Conservation (phyloP, 2,888 invertebrate genomes). For the Venustoraphidia nigricollis region DNA sequence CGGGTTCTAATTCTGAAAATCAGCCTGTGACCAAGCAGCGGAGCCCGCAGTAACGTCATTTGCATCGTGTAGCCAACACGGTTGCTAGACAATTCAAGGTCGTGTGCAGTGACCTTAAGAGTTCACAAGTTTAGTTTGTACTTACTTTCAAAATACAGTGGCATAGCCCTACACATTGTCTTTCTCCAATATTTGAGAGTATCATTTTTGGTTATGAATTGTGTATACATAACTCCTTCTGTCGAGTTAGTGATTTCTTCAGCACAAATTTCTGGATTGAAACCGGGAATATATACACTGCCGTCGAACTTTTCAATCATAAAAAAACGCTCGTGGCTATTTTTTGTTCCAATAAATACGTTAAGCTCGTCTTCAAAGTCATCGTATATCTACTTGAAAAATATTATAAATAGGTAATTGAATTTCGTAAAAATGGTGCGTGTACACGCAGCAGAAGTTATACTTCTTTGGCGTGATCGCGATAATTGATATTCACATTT, state of each 20-base stretch:
- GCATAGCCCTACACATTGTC: constrained; percentile 46
- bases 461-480: no score
- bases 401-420: no score
- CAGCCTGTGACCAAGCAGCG: no score
- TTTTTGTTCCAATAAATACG: constrained; percentile 40
- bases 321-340: constrained; percentile 43
- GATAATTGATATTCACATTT: no score
- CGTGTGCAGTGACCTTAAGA: no score
- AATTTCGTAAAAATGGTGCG: no score
- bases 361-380: constrained; percentile 44
- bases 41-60: no score
- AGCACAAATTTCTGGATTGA: constrained; percentile 33
- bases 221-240: constrained; percentile 46
- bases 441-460: no score
- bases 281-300: constrained; percentile 36
- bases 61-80: no score
- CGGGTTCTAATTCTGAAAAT: no score
- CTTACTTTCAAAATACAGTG: constrained; percentile 38
- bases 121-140: not conserved
- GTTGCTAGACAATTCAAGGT: no score
- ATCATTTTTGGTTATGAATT: constrained; percentile 38
- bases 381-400: constrained; percentile 36
- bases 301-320: constrained; percentile 42
- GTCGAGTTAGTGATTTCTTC: constrained; percentile 44
- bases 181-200: constrained; percentile 49